A percentile compares a stretch with the other conserved stretches of the same genome.
Conservation (phyloP, 2,113 vertebrate species). For the Pantherophis guttatus region DNA sequence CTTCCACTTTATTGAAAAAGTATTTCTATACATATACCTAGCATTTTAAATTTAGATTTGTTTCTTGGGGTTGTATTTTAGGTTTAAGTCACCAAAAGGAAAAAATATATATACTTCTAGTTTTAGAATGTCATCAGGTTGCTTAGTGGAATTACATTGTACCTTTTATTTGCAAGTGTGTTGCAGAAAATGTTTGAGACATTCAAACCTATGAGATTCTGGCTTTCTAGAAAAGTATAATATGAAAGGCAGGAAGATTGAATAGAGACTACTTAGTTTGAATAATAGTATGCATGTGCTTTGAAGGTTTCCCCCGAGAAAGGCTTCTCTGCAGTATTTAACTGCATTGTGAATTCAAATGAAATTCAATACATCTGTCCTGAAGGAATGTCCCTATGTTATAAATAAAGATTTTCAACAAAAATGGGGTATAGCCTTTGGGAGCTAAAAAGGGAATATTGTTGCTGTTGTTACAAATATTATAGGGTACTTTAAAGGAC, state of each 20-base stretch:
- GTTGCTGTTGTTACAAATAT: background rate
- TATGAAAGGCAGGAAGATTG: background rate
- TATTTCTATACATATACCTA: background rate
- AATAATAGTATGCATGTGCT: background rate
- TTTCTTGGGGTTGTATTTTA: background rate
- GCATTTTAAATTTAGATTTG: background rate
- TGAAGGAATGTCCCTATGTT: background rate
- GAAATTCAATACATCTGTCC: background rate
- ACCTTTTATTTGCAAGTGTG: background rate
- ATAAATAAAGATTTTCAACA: background rate
- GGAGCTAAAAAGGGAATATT: background rate
- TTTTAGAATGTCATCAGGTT: background rate
- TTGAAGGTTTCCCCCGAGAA: constrained; percentile 1
- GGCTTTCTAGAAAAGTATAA: background rate
- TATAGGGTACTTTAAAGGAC: background rate
- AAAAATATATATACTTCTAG: background rate
- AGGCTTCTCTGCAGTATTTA: background rate
- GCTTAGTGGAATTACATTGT: background rate
- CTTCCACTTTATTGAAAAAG: background rate
- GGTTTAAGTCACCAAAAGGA: background rate
- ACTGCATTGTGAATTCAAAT: constrained; percentile 7
- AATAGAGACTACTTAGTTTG: background rate
- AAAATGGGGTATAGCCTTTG: background rate
- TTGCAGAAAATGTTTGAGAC: background rate
- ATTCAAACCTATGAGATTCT: background rate